A percentile compares a stretch with the other conserved stretches of the same genome.
Conservation (phyloP, 2,888 invertebrate species). For the Mylabris sibirica region DNA sequence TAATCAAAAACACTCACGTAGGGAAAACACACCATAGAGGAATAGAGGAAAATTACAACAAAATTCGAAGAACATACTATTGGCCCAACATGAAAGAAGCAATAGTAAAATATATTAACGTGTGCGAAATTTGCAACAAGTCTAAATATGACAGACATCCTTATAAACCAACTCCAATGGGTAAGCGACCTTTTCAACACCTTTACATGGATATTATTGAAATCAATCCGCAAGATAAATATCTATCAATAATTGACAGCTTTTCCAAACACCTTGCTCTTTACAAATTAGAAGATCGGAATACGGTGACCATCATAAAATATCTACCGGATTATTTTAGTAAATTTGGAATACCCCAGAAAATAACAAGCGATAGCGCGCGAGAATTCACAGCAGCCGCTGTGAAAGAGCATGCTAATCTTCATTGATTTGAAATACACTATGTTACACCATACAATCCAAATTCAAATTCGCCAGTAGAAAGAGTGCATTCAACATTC, state of each 20-base stretch:
- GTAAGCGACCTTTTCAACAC: constrained; percentile 11
- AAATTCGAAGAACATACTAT: constrained; percentile 8
- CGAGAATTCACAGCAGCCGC: constrained; percentile 12
- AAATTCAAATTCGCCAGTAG: constrained; percentile 12
- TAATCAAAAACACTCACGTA: not conserved
- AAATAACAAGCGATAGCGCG: not conserved
- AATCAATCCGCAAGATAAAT: not conserved
- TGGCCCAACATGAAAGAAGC: constrained; percentile 5
- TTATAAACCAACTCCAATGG: not conserved
- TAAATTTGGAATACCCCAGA: constrained; percentile 6
- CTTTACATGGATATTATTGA: constrained; percentile 16
- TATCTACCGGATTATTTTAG: constrained; percentile 2
- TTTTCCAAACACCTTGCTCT: constrained; percentile 7
- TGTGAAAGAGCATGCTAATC: not conserved
- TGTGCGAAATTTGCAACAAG: constrained; percentile 9
- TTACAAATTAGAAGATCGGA: constrained; percentile 12
- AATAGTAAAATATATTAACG: constrained; percentile 8
- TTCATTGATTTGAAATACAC: not conserved
- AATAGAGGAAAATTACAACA: constrained; percentile 1
- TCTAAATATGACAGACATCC: constrained; percentile 6
- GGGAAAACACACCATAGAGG: constrained; percentile 11
- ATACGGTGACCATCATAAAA: too few species aligned
- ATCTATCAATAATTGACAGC: constrained; percentile 10
- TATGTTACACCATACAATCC: constrained; percentile 12
- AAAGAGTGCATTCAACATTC: constrained; percentile 15